These are phyloP conservation scores for Falcaria lacertinaria DNA, from an alignment of 2,888 invertebrate species.

Conservation along the genomic window DNA sequence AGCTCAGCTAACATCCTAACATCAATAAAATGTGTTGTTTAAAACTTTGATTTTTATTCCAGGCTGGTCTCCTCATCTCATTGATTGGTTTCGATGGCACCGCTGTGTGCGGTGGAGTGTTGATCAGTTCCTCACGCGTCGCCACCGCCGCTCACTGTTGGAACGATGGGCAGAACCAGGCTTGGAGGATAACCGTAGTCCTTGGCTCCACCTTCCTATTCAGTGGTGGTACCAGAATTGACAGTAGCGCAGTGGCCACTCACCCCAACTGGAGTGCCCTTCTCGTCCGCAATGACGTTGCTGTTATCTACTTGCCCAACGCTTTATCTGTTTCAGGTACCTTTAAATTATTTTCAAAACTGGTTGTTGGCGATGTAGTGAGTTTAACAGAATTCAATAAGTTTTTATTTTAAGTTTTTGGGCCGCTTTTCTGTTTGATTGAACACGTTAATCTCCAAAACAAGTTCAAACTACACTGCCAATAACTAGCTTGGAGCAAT, in stretches of 20 bases:
- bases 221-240: constrained; percentile 42
- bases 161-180: constrained; percentile 44
- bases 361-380: no score
- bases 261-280: constrained; percentile 41
- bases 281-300: constrained; percentile 44
- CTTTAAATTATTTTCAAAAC: no score
- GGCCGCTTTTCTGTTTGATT: no score
- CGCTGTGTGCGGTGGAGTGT: constrained; percentile 48
- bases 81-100: constrained; percentile 17
- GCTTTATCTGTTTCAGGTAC: constrained; percentile 17
- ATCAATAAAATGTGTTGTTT: no score
- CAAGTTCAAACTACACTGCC: no score
- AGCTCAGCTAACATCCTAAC: no score
- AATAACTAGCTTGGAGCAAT: no score
- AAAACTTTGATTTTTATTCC: background rate
- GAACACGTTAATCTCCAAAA: no score
- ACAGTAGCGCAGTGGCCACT: constrained; percentile 27
- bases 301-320: constrained; percentile 27
- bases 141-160: constrained; percentile 53
- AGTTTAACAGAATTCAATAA: no score
- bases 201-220: constrained; percentile 45
- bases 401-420: no score
- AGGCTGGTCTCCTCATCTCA: constrained; percentile 32
- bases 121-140: constrained; percentile 31
- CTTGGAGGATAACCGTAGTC: constrained; percentile 40